Evolutionary conservation across 2,888 invertebrate genomes (phyloP).

Genomic region (Neocrepidodera transversa): DNA sequence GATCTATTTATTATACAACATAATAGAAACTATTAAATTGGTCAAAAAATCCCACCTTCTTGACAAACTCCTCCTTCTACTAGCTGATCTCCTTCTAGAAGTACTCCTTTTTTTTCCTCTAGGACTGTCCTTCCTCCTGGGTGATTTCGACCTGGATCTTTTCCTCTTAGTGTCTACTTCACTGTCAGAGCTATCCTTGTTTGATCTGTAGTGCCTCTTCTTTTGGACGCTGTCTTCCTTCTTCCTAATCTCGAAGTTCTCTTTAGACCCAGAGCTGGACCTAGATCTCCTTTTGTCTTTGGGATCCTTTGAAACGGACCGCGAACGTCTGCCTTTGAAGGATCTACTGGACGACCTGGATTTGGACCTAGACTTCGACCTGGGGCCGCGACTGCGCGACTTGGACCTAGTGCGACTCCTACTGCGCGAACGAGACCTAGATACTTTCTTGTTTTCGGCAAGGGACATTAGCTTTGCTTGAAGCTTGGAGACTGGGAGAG

Average conservation of each 20-base stretch:
- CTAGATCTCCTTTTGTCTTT: conserved; percentile 44
- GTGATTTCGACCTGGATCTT: conserved; percentile 51
- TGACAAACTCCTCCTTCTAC: conserved; percentile 57
- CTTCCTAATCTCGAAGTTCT: conserved; percentile 74
- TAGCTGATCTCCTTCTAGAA: conserved; percentile 52
- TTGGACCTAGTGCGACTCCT: conserved; percentile 53
- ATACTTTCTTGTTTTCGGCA: conserved; percentile 62
- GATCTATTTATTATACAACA: too few species aligned
- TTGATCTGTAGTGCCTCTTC: conserved; percentile 85
- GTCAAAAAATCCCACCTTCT: conserved; percentile 51
- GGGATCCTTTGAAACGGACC: conserved; percentile 49
- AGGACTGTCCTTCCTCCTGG: conserved; percentile 61
- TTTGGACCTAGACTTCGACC: conserved; percentile 50
- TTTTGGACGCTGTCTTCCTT: conserved; percentile 85
- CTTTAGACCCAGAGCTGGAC: conserved; percentile 54
- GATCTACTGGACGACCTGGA: conserved; percentile 45
- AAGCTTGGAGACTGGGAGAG: conserved; percentile 65
- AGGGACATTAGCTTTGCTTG: conserved; percentile 70
- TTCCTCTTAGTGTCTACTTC: conserved; percentile 57
- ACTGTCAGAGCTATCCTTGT: conserved; percentile 70
- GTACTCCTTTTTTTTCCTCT: conserved; percentile 60
- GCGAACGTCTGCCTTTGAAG: conserved; percentile 45
- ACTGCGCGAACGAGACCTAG: conserved; percentile 54
- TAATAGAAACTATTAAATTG: too few species aligned
- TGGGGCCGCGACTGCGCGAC: conserved; percentile 50